These are phyloP conservation scores for Drosophila truncata DNA, from an alignment of 1,140 invertebrate species.

Conservation along the genomic window DNA sequence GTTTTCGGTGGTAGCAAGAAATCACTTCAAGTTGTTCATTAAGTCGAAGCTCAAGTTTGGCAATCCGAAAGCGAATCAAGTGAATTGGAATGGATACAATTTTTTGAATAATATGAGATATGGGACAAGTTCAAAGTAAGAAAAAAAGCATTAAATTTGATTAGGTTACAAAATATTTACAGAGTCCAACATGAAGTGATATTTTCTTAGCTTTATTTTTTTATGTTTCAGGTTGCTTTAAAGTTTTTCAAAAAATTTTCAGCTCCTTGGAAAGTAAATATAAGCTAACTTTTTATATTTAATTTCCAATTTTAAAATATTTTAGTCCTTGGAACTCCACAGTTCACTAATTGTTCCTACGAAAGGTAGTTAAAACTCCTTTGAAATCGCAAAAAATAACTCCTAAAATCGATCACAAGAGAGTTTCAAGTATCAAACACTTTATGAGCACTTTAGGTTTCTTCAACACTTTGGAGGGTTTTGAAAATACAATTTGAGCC, in stretches of 20 bases:
- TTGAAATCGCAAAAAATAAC: slow-evolving; percentile 12
- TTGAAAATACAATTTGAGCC: slow-evolving; percentile 61
- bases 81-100: slow-evolving; percentile 10
- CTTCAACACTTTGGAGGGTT: slow-evolving; percentile 41
- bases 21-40: slow-evolving; percentile 68
- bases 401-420: slow-evolving; percentile 27
- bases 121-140: slow-evolving; percentile 21
- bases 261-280: slow-evolving; percentile 5
- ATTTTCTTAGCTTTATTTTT: slow-evolving; percentile 11
- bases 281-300: slow-evolving; percentile 29
- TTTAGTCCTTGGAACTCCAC: slow-evolving; percentile 22
- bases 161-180: background rate
- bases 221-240: background rate
- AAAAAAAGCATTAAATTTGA: background rate
- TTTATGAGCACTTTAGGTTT: slow-evolving; percentile 20
- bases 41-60: slow-evolving; percentile 20
- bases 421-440: slow-evolving; percentile 34
- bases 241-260: background rate
- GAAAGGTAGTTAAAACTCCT: slow-evolving; percentile 3
- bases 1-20: slow-evolving; percentile 52
- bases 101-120: slow-evolving; percentile 2
- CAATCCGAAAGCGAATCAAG: slow-evolving; percentile 21
- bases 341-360: slow-evolving; percentile 11
- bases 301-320: background rate
- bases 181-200: slow-evolving; percentile 44